phyloP scores from a whole-genome alignment of 1,140 invertebrate genomes.

The Parapsyche elsis region DNA sequence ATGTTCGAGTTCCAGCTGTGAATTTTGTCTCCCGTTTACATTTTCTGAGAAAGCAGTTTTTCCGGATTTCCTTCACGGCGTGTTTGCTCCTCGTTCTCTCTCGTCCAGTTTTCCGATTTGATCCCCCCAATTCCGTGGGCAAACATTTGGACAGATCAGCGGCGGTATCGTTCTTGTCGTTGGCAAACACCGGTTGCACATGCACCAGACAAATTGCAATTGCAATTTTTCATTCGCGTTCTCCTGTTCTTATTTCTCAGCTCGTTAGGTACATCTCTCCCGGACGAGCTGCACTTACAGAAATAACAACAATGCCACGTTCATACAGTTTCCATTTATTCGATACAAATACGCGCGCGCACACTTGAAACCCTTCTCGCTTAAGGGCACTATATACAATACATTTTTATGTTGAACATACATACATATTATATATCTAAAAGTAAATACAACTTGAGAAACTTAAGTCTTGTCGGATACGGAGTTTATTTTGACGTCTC shows the following conservation, averaged over 20 bases:
- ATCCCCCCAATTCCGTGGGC: slow-evolving; percentile 48
- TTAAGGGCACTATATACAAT: too few relatives aligned
- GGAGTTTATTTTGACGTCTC: too few relatives aligned
- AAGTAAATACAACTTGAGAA: too few relatives aligned
- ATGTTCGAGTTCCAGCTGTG: background rate
- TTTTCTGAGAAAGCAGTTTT: background rate
- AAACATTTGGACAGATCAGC: slow-evolving; percentile 50
- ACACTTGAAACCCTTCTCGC: too few relatives aligned
- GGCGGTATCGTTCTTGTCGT: background rate
- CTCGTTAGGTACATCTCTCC: background rate
- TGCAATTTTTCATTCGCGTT: background rate
- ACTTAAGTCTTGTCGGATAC: too few relatives aligned
- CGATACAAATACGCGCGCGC: too few relatives aligned
- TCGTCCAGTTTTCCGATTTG: slow-evolving; percentile 37
- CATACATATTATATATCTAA: too few relatives aligned
- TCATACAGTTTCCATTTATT: too few relatives aligned
- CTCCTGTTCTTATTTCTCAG: background rate
- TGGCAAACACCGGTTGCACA: slow-evolving; percentile 10
- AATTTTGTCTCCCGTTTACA: background rate
- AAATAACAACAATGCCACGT: too few relatives aligned
- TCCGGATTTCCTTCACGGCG: background rate
- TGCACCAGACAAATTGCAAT: slow-evolving; percentile 26
- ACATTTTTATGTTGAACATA: too few relatives aligned
- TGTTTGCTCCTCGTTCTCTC: background rate
- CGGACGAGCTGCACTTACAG: too few relatives aligned